Base-by-base conservation (phyloP, 2,888 invertebrate genomes). In the Notocelia uddmanniana region DNA sequence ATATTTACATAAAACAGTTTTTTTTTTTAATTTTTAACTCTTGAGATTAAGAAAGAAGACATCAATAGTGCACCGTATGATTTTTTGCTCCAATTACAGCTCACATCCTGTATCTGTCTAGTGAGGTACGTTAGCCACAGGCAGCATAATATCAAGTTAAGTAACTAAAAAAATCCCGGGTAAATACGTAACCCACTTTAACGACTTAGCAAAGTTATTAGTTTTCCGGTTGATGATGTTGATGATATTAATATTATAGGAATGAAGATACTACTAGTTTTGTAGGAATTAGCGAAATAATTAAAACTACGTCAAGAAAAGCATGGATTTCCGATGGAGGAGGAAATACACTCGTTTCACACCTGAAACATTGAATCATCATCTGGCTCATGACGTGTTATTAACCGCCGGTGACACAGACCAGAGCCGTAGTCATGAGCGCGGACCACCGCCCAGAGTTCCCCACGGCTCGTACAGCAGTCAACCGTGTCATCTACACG, bases 301-400 rank as follows among this genome's bases (percentile, higher is more conserved):
- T 41, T 15, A 45, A 45, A 3, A 41, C 19, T 52, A 11, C 11
- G n/a, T 48, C 18, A 18, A 45, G 26, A 26, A 50, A 23, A 41
- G 60, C 26, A 23, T 13, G 15, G 18, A 37, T 57, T 57, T 34
- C 50, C 48, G 57, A 18, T 19, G n/a, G 1, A 45, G 23, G n/a
- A 52, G 63, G 58, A 58, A 52, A 58, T 26, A 50, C n/a, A 21
- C 48, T 34, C 13, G 41, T 63, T 54, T 57, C 57, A 48, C 57
- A 64, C 52, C 64, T 59, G 70, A 52, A 37, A 41, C 37, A 8
- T 52, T 70, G 64, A 58, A 52, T 66, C 70, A 64, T 52, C 63
- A 18, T 45, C 34, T n/a, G 45, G 21, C 31, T 11, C 3, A 26
- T 66, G 58, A 59, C 58, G 52, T 26, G 45, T 41, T 31, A n/a